Conservation (phyloP, 2,113 vertebrate genomes). For the Cavia porcellus region DNA sequence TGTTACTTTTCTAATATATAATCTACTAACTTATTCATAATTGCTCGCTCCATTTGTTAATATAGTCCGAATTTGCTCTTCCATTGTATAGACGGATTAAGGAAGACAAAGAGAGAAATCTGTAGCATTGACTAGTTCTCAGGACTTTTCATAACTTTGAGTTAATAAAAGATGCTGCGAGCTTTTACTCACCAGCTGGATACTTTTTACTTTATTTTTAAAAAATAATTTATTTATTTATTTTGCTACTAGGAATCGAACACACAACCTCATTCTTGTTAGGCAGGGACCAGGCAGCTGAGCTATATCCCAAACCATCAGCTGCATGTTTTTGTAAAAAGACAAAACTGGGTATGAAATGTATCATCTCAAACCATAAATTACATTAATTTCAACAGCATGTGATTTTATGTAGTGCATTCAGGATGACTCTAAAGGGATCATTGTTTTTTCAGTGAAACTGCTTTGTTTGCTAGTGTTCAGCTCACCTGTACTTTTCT, state of each 20-base stretch:
- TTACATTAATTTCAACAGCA: constrained; percentile 34
- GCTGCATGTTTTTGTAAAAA: constrained; percentile 55
- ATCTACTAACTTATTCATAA: not conserved
- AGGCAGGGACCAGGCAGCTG: too few species aligned
- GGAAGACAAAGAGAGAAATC: constrained; percentile 8
- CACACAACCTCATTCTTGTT: too few species aligned
- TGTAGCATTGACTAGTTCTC: not conserved
- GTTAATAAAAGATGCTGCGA: not conserved
- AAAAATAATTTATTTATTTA: too few species aligned
- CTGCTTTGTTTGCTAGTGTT: constrained; percentile 22
- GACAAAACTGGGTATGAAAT: constrained; percentile 46
- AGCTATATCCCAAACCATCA: not conserved
- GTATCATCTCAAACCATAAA: not conserved
- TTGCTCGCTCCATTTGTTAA: constrained; percentile 5
- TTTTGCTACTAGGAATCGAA: too few species aligned
- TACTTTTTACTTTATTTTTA: not conserved
- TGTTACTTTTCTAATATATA: constrained; percentile 23
- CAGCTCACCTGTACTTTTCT: constrained; percentile 56
- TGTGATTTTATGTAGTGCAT: not conserved
- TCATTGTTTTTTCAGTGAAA: constrained; percentile 52
- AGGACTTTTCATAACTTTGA: not conserved
- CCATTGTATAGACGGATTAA: constrained; percentile 32
- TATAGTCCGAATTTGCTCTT: not conserved
- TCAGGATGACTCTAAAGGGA: not conserved
- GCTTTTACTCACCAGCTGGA: not conserved